Base-by-base conservation (phyloP, 1,140 invertebrate genomes). In the Nasonia longicornis region DNA sequence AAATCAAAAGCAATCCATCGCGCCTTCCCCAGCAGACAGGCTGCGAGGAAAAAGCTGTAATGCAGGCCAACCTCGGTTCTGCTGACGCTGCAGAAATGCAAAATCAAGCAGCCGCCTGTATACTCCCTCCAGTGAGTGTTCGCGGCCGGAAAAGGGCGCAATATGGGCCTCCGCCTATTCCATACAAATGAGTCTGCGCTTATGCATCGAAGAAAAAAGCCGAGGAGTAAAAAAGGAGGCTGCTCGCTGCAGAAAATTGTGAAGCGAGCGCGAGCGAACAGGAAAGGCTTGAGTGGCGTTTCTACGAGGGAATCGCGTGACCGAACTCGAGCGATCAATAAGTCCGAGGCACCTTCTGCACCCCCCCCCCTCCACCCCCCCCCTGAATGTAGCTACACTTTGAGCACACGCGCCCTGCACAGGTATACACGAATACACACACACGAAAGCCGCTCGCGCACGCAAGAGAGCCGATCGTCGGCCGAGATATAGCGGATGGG, bases 251-350 rank as follows among this genome's bases (percentile, higher is more conserved):
- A 63, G 81, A 64, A 63, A 58, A 66, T 31, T 20, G 69, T 26
- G 79, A 14, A 12, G 70, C 22, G 22, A 76, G 69, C 76, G 69
- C 71, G 75, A 73, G 73, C 81, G 83, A 84, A 84, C 82, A 87
- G 86, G 85, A 89, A 90, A 89, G 85, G 88, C 87, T 90, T 89
- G 89, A 89, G 87, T 88, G 88, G 87, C 87, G 88, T 90, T 85
- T 89, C 86, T 89, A 90, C 85, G 89, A 89, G 88, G 85, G 87
- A 90, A 89, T 90, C 89, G 89, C 89, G 89, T 90, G 89, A 90
- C 89, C 87, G 86, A 63, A 71, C 87, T 89, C 87, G 87, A 84
- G 87, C 66, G 89, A 90, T 90, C 89, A 90, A 90, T 90, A 90
- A 87, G 88, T 89, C 85, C 84, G 52, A 12, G n/a, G 64, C 73